Base-by-base conservation (phyloP, 2,113 vertebrate genomes). In the Coregonus clupeaformis region DNA sequence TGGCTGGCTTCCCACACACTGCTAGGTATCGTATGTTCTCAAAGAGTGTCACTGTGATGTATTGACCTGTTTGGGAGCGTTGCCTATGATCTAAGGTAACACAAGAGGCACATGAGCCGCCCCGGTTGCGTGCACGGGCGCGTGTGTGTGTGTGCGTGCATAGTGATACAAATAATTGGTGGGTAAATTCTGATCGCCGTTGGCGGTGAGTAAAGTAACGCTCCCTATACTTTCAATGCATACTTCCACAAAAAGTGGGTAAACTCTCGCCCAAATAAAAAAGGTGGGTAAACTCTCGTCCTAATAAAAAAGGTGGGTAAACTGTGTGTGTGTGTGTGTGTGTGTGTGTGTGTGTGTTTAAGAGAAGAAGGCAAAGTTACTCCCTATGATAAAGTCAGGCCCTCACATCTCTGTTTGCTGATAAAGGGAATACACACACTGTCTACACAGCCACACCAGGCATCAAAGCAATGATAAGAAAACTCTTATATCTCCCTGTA, bases 31-130 rank as follows among this genome's bases (percentile, higher is more conserved):
- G 73, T 52, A 59, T 69, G 49, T 75, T 60, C 75, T 87, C 84
- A 88, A 82, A 83, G 80, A 76, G 77, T 49, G 49, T 57, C 80
- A 32, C 75, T 68, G 12, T 36, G 72, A 79, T 49, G 74, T 78
- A 89, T 89, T 76, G 84, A 89, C 71, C 80, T 77, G 83, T 82
- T 89, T 71, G 76, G 24, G 72, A 78, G 75, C 62, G 59, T 80
- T 85, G 25, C 64, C 30, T 83, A 72, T 52, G 45, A 69, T 69
- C 68, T 69, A 24, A 24, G 64, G n/a, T 60, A 60, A 60, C 57
- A 60, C 57, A 11, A 52, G 2, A 60, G n/a, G n/a, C 57, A 60
- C 57, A 60, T 9, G 6, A 60, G 57, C 49, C 3, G 16, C 49
- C 25, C n/a, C 6, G 9, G 36, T 42, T 42, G 36, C 2, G 9